phyloP scores from a whole-genome alignment of 30 jellyfish, hydroid and myxozoan species.

The Hydractinia echinata region DNA sequence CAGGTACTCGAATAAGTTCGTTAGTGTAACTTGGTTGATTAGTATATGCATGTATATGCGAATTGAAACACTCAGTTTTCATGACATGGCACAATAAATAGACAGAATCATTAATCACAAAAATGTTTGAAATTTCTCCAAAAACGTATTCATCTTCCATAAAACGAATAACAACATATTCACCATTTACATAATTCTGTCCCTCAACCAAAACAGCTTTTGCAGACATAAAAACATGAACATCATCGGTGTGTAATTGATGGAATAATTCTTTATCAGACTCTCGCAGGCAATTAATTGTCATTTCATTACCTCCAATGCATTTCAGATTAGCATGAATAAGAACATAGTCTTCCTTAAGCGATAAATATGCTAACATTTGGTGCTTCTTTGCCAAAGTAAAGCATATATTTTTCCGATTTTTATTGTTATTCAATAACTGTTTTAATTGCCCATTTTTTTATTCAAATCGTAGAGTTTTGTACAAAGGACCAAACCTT shows the following conservation, averaged over 20 bases:
- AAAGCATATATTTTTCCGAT: neutral
- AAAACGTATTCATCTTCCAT: neutral
- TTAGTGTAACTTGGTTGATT: no score
- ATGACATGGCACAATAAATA: conserved; percentile 7
- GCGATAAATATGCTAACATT: neutral
- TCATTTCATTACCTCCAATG: neutral
- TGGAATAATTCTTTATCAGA: neutral
- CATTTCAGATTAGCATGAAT: neutral
- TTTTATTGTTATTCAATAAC: neutral
- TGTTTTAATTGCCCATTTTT: neutral
- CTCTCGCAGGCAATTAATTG: neutral
- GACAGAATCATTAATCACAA: conserved; percentile 1
- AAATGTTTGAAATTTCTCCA: conserved; percentile 15
- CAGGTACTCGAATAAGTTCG: no score
- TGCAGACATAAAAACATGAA: neutral
- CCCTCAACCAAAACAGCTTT: neutral
- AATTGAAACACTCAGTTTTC: conserved; percentile 12
- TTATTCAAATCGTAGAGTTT: conserved; percentile 25
- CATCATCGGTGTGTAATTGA: neutral
- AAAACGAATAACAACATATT: neutral
- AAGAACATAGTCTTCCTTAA: neutral
- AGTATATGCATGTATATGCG: conserved; percentile 27
- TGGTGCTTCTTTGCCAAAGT: neutral
- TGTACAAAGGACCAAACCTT: conserved; percentile 28
- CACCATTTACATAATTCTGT: neutral